phyloP scores from a whole-genome alignment of 2,888 invertebrate species.

The Tetragnatha montana region DNA sequence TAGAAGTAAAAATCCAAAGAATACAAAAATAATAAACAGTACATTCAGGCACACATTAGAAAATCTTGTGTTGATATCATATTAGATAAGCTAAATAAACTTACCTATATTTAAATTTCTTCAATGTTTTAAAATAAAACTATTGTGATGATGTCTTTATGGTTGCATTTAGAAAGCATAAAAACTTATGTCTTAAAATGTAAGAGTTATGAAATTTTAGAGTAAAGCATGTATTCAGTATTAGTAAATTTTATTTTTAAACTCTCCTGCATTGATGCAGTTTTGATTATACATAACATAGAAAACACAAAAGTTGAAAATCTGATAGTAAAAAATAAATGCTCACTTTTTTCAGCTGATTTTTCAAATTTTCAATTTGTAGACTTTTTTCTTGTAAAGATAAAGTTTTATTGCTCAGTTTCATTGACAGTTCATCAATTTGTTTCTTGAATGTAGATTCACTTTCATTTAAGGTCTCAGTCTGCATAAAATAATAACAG shows the following conservation, averaged over 20 bases:
- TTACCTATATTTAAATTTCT: too few species aligned
- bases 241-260: not conserved
- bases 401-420: slow-evolving; percentile 25
- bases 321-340: not conserved
- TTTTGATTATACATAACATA: too few species aligned
- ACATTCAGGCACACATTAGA: too few species aligned
- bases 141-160: too few species aligned
- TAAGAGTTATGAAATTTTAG: not conserved
- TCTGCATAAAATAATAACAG: not conserved
- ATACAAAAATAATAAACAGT: too few species aligned
- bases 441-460: slow-evolving; percentile 15
- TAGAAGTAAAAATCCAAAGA: too few species aligned
- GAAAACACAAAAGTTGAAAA: too few species aligned
- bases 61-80: too few species aligned
- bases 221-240: not conserved
- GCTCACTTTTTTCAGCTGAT: slow-evolving; percentile 31
- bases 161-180: too few species aligned
- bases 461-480: not conserved
- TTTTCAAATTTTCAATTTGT: slow-evolving; percentile 18
- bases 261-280: too few species aligned
- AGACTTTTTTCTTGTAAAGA: slow-evolving; percentile 10
- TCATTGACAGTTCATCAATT: slow-evolving; percentile 24
- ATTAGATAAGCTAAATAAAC: too few species aligned
- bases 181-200: not conserved
- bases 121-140: too few species aligned